Percentiles rank a stretch among this genome's conserved stretches.
Conservation (phyloP, 1,140 invertebrate genomes). For the Cherax destructor region DNA sequence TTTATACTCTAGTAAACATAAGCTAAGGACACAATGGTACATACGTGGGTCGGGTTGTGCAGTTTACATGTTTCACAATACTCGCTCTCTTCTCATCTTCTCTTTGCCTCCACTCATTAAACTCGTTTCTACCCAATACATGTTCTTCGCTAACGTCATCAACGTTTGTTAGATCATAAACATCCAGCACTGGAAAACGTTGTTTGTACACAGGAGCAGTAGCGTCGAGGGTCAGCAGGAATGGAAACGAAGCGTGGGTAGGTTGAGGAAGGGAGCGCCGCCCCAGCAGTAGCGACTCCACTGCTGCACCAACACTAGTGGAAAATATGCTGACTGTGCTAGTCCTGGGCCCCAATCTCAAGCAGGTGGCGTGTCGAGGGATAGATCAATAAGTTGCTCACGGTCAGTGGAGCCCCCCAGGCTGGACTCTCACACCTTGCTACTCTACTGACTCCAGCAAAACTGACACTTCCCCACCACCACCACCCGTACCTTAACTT, state of each 20-base stretch:
- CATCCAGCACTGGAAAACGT: too few species aligned
- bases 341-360: neutral
- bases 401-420: neutral
- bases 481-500: neutral
- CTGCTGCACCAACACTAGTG: constrained; percentile 2
- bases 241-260: neutral
- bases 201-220: too few species aligned
- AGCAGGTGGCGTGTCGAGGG: constrained; percentile 12
- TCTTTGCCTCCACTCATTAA: too few species aligned
- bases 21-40: too few species aligned
- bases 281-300: neutral
- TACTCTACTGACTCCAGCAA: neutral
- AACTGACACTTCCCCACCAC: neutral
- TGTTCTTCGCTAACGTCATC: too few species aligned
- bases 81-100: too few species aligned
- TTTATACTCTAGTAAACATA: too few species aligned
- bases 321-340: constrained; percentile 13
- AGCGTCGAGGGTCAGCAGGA: too few species aligned
- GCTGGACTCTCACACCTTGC: neutral
- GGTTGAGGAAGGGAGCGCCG: neutral
- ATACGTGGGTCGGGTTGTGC: too few species aligned
- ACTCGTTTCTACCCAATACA: too few species aligned
- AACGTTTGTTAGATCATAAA: too few species aligned
- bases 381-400: constrained; percentile 14
- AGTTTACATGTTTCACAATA: too few species aligned